Evolutionary conservation across 2,888 invertebrate species (phyloP).

Genomic region (Drosophila mimetica): DNA sequence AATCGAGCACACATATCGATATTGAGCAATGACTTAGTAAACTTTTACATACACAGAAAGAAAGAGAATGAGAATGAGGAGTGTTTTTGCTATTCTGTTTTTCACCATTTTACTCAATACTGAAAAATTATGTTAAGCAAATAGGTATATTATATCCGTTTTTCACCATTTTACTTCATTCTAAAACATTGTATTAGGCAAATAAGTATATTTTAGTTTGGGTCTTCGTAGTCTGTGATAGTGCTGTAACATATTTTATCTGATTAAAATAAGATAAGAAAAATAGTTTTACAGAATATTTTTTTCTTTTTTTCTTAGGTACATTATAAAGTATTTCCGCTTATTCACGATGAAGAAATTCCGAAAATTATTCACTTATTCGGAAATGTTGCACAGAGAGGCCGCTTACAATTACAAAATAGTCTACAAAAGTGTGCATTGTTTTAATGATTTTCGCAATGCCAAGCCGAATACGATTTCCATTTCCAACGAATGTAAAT

Average conservation of each 20-base stretch:
- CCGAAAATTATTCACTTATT: neutral
- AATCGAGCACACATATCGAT: slow-evolving; percentile 27
- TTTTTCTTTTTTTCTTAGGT: no score
- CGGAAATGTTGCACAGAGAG: slow-evolving; percentile 1
- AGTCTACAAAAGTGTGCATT: slow-evolving; percentile 26
- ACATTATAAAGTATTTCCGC: slow-evolving; percentile 4
- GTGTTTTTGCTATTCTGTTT: neutral
- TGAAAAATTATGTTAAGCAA: no score
- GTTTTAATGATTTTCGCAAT: slow-evolving; percentile 20
- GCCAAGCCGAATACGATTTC: slow-evolving; percentile 21
- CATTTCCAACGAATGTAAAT: slow-evolving; percentile 37
- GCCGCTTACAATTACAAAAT: slow-evolving; percentile 12
- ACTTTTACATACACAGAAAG: slow-evolving; percentile 12
- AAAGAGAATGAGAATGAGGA: neutral
- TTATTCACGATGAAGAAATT: slow-evolving; percentile 1
- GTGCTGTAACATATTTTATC: no score
- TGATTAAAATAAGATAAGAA: no score
- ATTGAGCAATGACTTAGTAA: slow-evolving; percentile 4
- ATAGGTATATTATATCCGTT: no score
- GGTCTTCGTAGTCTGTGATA: no score
- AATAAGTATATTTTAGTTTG: no score
- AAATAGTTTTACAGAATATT: no score
- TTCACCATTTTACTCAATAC: no score
- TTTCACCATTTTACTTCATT: no score
- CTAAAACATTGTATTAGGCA: no score